Evolutionary conservation across 2,888 invertebrate genomes (phyloP).

Genomic region (Serrognathus titanus): DNA sequence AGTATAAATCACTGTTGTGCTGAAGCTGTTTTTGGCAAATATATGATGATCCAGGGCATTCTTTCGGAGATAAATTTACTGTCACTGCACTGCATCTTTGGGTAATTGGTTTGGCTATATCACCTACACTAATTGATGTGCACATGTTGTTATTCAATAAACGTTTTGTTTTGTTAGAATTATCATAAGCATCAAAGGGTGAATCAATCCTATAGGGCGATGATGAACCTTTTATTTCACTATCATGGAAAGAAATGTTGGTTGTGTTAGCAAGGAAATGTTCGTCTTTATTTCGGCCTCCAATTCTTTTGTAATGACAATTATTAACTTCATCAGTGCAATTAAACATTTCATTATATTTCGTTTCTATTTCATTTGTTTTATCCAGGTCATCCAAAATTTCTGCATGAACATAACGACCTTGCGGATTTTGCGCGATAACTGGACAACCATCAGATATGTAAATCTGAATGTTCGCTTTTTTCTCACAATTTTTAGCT

Average conservation of each 20-base stretch:
- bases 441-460: background rate
- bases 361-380: too few relatives aligned
- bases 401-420: too few relatives aligned
- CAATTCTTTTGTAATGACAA: too few relatives aligned
- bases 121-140: background rate
- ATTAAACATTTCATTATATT: too few relatives aligned
- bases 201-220: conserved; percentile 5
- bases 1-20: too few relatives aligned
- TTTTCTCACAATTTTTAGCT: too few relatives aligned
- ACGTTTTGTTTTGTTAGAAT: too few relatives aligned
- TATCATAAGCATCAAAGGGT: too few relatives aligned
- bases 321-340: too few relatives aligned
- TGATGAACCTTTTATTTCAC: conserved; percentile 14
- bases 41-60: background rate
- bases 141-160: background rate
- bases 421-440: background rate
- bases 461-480: background rate
- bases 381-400: too few relatives aligned
- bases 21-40: too few relatives aligned
- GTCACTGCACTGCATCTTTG: background rate
- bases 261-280: background rate
- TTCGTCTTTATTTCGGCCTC: too few relatives aligned
- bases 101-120: background rate
- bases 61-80: conserved; percentile 3
- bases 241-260: conserved; percentile 11